phyloP scores from a whole-genome alignment of 2,113 vertebrate species.

The Bubo bubo region DNA sequence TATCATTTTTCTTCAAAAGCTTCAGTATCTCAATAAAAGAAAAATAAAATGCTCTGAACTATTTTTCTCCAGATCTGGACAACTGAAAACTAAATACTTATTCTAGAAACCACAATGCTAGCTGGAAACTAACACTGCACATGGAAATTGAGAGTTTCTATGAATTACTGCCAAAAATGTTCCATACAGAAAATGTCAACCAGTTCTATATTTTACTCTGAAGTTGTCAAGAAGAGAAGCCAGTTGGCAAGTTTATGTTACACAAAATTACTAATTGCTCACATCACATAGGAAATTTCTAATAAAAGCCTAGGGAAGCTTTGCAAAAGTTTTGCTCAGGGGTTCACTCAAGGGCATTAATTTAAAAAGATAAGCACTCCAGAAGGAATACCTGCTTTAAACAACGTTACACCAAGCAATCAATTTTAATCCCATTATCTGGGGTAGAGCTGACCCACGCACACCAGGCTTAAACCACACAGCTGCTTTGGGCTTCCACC shows the following conservation, averaged over 20 bases:
- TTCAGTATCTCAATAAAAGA: background rate
- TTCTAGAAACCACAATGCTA: background rate
- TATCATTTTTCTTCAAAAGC: background rate
- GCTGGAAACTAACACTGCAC: background rate
- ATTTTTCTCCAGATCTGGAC: background rate
- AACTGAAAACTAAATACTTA: constrained; percentile 3
- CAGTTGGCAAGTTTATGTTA: constrained; percentile 43
- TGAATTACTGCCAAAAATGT: constrained; percentile 32
- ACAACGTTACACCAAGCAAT: background rate
- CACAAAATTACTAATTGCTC: constrained; percentile 69
- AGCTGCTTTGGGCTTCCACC: background rate
- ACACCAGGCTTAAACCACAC: background rate
- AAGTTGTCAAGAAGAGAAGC: constrained; percentile 57
- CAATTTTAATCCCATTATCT: background rate
- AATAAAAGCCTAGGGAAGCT: constrained; percentile 28
- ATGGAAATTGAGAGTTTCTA: background rate
- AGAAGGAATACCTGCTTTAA: constrained; percentile 23
- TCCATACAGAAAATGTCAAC: constrained; percentile 28
- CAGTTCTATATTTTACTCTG: constrained; percentile 21
- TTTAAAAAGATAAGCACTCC: background rate
- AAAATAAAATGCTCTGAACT: background rate
- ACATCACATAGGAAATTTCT: constrained; percentile 32
- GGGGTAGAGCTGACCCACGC: background rate
- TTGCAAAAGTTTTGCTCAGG: constrained; percentile 8
- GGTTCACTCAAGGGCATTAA: constrained; percentile 31